A percentile compares a stretch with the other conserved stretches of the same genome.
These are phyloP conservation scores for Zoanthus sociatus DNA, from an alignment of 92 coral and sea anemone species.

Conservation along the genomic window DNA sequence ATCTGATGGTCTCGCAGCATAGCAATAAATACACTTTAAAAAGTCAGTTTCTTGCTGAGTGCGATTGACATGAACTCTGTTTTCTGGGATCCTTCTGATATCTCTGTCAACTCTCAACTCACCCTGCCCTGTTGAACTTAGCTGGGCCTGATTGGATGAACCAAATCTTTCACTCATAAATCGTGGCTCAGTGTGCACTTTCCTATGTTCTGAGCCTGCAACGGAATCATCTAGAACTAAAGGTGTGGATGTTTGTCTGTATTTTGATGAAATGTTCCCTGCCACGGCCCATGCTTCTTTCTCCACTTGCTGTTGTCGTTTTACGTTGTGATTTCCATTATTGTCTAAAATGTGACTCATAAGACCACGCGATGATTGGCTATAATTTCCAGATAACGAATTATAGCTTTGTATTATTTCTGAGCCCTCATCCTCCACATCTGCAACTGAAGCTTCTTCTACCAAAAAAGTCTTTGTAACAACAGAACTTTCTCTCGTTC, in stretches of 20 bases:
- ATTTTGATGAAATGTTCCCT: conserved; percentile 42
- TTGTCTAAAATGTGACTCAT: conserved; percentile 60
- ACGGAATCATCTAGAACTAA: conserved; percentile 52
- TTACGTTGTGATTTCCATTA: conserved; percentile 27
- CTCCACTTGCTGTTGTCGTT: conserved; percentile 25
- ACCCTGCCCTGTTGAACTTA: conserved; percentile 62
- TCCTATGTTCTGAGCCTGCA: conserved; percentile 71
- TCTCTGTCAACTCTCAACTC: conserved; percentile 71
- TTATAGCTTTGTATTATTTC: conserved; percentile 66
- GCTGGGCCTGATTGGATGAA: conserved; percentile 68
- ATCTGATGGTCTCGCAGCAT: conserved; percentile 98
- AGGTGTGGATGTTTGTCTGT: conserved; percentile 73
- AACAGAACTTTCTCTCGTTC: conserved; percentile 94
- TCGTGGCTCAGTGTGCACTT: conserved; percentile 76
- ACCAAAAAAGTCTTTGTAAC: conserved; percentile 93
- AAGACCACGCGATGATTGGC: conserved; percentile 63
- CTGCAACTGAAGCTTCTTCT: conserved; percentile 63
- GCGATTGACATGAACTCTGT: conserved; percentile 69
- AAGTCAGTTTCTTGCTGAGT: conserved; percentile 86
- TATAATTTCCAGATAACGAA: conserved; percentile 66
- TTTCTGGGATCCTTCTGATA: conserved; percentile 66
- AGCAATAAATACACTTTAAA: conserved; percentile 90
- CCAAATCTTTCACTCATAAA: conserved; percentile 85
- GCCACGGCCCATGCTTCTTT: conserved; percentile 61
- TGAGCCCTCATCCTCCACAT: conserved; percentile 57